These are phyloP conservation scores for Choristoneura fumiferana DNA, from an alignment of 1,140 invertebrate species.

Conservation along the genomic window DNA sequence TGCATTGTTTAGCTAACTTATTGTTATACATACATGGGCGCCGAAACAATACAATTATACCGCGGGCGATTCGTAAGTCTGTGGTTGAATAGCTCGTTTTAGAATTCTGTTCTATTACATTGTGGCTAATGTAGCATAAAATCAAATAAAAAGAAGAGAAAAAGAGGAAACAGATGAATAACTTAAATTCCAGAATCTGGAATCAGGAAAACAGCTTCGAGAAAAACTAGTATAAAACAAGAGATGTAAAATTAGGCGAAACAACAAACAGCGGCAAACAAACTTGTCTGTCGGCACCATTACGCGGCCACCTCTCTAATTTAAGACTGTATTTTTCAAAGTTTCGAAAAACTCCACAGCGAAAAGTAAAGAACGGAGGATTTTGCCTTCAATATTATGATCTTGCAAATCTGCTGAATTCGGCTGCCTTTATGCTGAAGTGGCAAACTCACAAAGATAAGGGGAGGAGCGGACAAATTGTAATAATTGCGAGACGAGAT, in stretches of 20 bases:
- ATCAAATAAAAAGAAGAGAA: too few species aligned
- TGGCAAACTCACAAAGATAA: constrained; percentile 72
- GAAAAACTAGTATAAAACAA: constrained; percentile 6
- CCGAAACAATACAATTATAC: too few species aligned
- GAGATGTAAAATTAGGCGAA: constrained; percentile 57
- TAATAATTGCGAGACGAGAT: constrained; percentile 77
- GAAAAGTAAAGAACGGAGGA: constrained; percentile 59
- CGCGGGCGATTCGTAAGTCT: too few species aligned
- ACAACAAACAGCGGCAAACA: constrained; percentile 51
- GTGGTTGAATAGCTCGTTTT: too few species aligned
- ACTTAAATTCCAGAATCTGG: too few species aligned
- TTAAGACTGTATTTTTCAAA: constrained; percentile 68
- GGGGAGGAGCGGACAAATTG: constrained; percentile 76
- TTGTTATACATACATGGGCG: not conserved
- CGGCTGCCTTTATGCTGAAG: constrained; percentile 69
- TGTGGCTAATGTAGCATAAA: too few species aligned
- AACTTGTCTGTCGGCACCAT: constrained; percentile 48
- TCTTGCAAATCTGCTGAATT: constrained; percentile 71
- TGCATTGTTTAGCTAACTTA: not conserved
- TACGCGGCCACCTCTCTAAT: constrained; percentile 59
- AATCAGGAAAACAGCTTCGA: too few species aligned
- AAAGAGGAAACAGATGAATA: constrained; percentile 7
- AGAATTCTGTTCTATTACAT: too few species aligned
- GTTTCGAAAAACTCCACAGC: constrained; percentile 56
- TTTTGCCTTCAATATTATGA: constrained; percentile 67